Evolutionary conservation across 2,888 invertebrate species (phyloP), one percentile per base, ranked within the genome.

Genomic region (Phrixothrix hirtus): DNA sequence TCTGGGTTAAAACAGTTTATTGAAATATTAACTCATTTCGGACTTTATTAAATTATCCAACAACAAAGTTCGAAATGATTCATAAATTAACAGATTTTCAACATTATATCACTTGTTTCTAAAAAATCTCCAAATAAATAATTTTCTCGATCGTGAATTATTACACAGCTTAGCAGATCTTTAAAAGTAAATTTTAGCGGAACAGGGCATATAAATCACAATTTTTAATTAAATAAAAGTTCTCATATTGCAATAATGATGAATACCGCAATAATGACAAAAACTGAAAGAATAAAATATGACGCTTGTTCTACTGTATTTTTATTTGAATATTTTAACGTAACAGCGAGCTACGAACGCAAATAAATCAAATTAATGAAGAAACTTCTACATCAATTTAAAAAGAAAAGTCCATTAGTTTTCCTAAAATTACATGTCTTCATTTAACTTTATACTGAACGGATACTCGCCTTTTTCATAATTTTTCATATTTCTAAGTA

Each of bases 331-430:
- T 21, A 21, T 21, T 21, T 21, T 21, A 21, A 7, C n/a, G 21
- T 21, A 5, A 6, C 14, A 31, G 17, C 16, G 1, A 34, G 34
- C 15, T 34, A 37, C 21, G 13, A 21, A 25, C 12, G 10, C 3
- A 17, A 15, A 36, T 25, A 37, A 37, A 37, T 37, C 37, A 37
- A 37, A 37, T 37, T 37, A 37, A 37, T 37, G 37, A 37, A 37
- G 26, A 25, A 37, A 37, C 26, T 37, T 37, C 26, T 12, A 21
- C 26, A 25, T 25, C 37, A 37, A 25, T 37, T 37, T 37, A 25
- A 25, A 21, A 17, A 35, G 35, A 25, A 37, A 37, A 37, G 12
- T 25, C 37, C 37, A 37, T 37, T 37, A 37, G 17, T 35, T 35
- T 35, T 35, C 4, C 34, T 35, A 35, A 35, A 35, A 15, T 35